These are phyloP conservation scores for Morelia viridis DNA, from an alignment of 2,797 vertebrate genomes.

Conservation along the genomic window DNA sequence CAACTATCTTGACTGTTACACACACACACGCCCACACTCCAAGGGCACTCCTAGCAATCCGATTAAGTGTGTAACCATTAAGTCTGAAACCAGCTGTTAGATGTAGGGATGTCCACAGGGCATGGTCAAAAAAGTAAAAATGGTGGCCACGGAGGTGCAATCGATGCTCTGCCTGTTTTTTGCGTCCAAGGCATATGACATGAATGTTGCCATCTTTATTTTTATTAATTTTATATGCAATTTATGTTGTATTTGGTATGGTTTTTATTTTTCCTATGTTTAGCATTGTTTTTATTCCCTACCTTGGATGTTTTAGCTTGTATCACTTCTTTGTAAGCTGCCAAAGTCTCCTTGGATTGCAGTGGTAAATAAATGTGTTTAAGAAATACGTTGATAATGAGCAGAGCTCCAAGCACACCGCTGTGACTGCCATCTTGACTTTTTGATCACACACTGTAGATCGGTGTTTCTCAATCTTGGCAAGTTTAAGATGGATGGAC, in stretches of 20 bases:
- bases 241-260: not conserved
- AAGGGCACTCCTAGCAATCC: too few species aligned
- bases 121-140: too few species aligned
- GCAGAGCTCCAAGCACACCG: not conserved
- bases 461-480: too few species aligned
- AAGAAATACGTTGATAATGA: not conserved
- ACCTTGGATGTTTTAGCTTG: not conserved
- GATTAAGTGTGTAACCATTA: too few species aligned
- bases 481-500: too few species aligned
- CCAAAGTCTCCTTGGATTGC: not conserved
- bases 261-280: not conserved
- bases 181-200: not conserved
- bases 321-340: not conserved
- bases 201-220: not conserved
- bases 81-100: not conserved
- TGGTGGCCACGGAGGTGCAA: not conserved
- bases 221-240: not conserved
- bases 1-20: not conserved
- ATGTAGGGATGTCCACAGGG: not conserved
- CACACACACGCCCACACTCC: not conserved
- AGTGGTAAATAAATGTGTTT: not conserved
- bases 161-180: not conserved
- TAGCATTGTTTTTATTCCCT: not conserved
- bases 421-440: not conserved
- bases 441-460: not conserved